Evolutionary conservation across 2,113 vertebrate species (phyloP).

Genomic region (Eclectus roratus): DNA sequence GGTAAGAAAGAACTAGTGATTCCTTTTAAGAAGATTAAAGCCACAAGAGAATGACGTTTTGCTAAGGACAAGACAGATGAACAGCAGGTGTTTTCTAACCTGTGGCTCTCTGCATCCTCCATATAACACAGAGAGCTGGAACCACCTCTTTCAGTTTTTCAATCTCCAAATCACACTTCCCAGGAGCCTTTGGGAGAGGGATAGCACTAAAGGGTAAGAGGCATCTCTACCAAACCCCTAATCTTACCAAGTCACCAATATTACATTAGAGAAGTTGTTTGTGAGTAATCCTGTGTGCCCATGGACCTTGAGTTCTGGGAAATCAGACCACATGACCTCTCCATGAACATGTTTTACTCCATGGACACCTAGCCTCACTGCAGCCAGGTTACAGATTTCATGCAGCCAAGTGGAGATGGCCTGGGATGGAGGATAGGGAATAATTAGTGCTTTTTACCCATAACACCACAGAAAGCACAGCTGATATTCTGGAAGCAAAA

Average conservation of each 20-base stretch:
- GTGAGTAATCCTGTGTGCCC: not conserved
- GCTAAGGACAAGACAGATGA: not conserved
- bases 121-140: not conserved
- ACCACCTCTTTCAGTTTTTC: not conserved
- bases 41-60: not conserved
- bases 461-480: not conserved
- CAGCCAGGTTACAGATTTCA: not conserved
- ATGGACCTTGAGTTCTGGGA: not conserved
- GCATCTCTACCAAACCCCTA: not conserved
- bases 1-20: not conserved
- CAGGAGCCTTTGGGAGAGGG: not conserved
- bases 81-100: not conserved
- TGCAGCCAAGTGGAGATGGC: not conserved
- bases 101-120: not conserved
- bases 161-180: not conserved
- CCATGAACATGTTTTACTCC: not conserved
- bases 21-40: not conserved
- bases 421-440: not conserved
- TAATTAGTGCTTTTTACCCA: not conserved
- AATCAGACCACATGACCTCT: not conserved
- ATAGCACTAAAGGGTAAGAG: not conserved
- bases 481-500: not conserved
- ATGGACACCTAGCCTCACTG: not conserved
- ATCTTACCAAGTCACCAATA: not conserved
- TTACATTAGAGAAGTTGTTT: not conserved